These are phyloP conservation scores for Drosophila crucigera DNA, from an alignment of 2,888 invertebrate genomes.

Conservation along the genomic window DNA sequence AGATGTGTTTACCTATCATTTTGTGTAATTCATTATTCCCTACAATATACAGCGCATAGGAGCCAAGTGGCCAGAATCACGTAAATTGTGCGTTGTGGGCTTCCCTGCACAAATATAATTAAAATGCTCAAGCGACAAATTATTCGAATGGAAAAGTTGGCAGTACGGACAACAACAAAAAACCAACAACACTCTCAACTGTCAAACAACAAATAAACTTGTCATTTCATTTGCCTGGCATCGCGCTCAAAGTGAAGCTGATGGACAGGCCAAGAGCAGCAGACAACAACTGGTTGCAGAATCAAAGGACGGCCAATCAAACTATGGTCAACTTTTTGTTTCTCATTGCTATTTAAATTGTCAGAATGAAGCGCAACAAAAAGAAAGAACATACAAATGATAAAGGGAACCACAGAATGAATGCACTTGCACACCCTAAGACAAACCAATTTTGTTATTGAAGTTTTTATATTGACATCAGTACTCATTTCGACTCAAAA, in stretches of 20 bases:
- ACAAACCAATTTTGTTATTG: neutral
- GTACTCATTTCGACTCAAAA: neutral
- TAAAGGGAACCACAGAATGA: neutral
- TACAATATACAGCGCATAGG: neutral
- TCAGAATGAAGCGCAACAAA: conserved; percentile 11
- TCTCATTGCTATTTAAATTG: conserved; percentile 46
- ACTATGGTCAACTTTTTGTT: conserved; percentile 30
- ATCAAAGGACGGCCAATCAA: conserved; percentile 35
- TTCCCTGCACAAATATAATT: conserved; percentile 77
- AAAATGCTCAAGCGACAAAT: conserved; percentile 65
- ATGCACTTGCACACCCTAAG: neutral
- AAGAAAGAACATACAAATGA: neutral
- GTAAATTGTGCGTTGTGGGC: conserved; percentile 53
- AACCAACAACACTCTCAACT: conserved; percentile 20
- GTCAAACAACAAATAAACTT: conserved; percentile 61
- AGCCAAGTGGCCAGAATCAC: conserved; percentile 72
- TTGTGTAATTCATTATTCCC: conserved; percentile 66
- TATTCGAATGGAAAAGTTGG: conserved; percentile 49
- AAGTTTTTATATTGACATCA: neutral
- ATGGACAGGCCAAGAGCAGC: neutral
- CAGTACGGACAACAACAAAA: conserved; percentile 7
- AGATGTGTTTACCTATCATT: conserved; percentile 63
- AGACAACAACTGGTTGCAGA: conserved; percentile 1
- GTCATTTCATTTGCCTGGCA: conserved; percentile 70
- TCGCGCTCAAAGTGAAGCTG: conserved; percentile 55